Conservation (phyloP, 2,113 vertebrate species). For the Microcebus griseorufus region DNA sequence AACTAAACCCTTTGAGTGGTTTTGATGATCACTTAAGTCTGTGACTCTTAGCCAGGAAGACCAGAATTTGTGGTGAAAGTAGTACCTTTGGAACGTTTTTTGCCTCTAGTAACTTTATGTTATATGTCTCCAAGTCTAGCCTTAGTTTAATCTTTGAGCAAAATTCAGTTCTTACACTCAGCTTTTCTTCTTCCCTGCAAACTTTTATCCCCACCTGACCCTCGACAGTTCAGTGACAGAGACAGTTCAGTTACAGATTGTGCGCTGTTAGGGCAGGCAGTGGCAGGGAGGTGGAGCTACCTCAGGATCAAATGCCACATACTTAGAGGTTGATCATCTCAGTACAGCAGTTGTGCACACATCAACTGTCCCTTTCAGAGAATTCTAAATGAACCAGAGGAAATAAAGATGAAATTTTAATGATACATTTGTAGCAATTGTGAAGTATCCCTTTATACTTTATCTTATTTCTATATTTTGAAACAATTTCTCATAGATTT, state of each 20-base stretch:
- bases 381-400: neutral
- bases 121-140: neutral
- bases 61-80: neutral
- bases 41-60: neutral
- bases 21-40: neutral
- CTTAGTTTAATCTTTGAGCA: neutral
- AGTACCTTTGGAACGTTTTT: neutral
- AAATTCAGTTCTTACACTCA: neutral
- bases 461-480: conserved; percentile 5
- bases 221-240: neutral
- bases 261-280: neutral
- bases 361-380: neutral
- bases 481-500: neutral
- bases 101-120: neutral
- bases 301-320: neutral
- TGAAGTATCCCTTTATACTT: neutral
- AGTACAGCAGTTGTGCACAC: fast-evolving
- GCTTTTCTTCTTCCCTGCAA: neutral
- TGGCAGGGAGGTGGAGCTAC: neutral
- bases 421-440: neutral
- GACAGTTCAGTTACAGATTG: neutral
- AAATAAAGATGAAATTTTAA: conserved; percentile 24
- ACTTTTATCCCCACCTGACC: neutral
- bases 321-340: neutral
- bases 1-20: neutral